phyloP scores from a whole-genome alignment of 37 sponge, comb jelly and placozoan species.

The Mnemiopsis leidyi region DNA sequence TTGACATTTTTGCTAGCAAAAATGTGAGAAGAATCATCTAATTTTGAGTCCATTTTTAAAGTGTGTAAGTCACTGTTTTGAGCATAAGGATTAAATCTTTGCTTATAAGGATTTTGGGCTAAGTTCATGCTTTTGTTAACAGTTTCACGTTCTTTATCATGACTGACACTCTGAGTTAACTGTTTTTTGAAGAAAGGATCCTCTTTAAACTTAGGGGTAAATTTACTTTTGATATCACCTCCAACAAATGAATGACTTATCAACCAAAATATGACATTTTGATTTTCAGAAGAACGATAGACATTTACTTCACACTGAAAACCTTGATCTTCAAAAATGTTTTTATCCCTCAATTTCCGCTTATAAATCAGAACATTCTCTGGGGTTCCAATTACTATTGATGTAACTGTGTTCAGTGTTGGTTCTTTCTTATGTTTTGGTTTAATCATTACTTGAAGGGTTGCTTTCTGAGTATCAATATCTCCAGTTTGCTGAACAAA shows the following conservation, averaged over 20 bases:
- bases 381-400: constrained; percentile 43
- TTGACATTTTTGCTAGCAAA: background rate
- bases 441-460: constrained; percentile 21
- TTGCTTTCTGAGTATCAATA: background rate
- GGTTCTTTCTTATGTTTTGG: background rate
- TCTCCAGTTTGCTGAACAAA: constrained; percentile 56
- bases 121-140: background rate
- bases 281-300: background rate
- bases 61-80: background rate
- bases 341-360: background rate
- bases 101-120: background rate
- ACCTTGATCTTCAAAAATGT: background rate
- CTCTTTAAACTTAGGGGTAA: constrained; percentile 9
- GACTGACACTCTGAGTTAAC: background rate
- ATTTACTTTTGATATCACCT: constrained; percentile 42
- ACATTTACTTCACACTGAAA: constrained; percentile 43
- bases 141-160: background rate
- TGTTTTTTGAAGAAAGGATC: background rate
- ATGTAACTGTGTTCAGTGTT: background rate
- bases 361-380: constrained; percentile 31
- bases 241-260: constrained; percentile 50
- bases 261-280: constrained; percentile 52
- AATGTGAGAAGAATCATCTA: background rate
- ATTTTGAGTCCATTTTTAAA: constrained; percentile 5
- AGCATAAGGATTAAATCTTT: background rate